Percentiles rank a stretch among this genome's conserved stretches.
Conservation (phyloP, 2,888 invertebrate species). For the Cephus sareptanus region DNA sequence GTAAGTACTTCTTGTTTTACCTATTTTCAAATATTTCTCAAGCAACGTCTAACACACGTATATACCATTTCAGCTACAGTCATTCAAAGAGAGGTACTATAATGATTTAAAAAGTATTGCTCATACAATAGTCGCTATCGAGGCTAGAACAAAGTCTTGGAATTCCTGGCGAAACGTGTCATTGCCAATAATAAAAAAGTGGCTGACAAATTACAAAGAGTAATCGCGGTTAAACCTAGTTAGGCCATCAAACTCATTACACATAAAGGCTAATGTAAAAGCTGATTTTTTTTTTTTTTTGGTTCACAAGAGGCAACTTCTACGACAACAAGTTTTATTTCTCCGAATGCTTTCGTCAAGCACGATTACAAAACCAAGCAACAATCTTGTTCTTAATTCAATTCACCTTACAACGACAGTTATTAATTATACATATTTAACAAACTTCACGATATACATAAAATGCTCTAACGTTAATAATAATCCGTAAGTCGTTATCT, state of each 20-base stretch:
- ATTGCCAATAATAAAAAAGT: conserved; percentile 38
- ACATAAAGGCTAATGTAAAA: background rate
- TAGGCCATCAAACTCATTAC: background rate
- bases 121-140: conserved; percentile 47
- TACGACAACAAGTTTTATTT: conserved; percentile 64
- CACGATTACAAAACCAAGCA: conserved; percentile 68
- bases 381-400: conserved; percentile 51
- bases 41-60: background rate
- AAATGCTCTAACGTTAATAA: conserved; percentile 49
- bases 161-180: conserved; percentile 46
- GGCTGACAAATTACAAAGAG: background rate
- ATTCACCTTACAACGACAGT: conserved; percentile 52
- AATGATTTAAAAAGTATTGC: conserved; percentile 49
- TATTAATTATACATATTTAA: conserved; percentile 57
- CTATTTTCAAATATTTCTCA: background rate
- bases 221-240: background rate
- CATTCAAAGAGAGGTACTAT: conserved; percentile 46
- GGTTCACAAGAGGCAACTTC: conserved; percentile 32
- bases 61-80: conserved; percentile 43
- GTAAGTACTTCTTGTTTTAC: conserved; percentile 31
- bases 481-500: conserved; percentile 24
- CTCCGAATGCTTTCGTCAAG: conserved; percentile 61
- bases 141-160: conserved; percentile 51
- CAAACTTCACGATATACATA: conserved; percentile 54
- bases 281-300: background rate